These are phyloP conservation scores for Patella ulyssiponensis DNA, from an alignment of 2,888 invertebrate genomes.

Conservation along the genomic window DNA sequence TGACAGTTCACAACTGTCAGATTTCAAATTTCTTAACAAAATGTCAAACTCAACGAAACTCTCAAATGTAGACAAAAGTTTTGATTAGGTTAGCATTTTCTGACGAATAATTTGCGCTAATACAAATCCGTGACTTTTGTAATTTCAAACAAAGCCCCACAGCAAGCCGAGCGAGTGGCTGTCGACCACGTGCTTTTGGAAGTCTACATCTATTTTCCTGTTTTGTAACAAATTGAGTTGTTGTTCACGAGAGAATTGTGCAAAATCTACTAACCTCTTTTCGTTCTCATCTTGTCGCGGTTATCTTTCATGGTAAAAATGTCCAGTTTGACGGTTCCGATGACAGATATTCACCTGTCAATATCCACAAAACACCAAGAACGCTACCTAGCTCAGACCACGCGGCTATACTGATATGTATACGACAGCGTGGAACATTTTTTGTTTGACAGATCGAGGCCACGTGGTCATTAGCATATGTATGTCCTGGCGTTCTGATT, in stretches of 20 bases:
- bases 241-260: too few relatives aligned
- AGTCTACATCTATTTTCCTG: background rate
- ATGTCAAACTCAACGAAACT: background rate
- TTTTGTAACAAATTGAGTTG: too few relatives aligned
- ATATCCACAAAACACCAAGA: background rate
- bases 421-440: conserved; percentile 37
- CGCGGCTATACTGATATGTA: conserved; percentile 42
- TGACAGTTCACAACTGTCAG: background rate
- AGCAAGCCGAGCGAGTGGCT: background rate
- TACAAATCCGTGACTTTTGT: background rate
- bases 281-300: conserved; percentile 44
- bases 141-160: conserved; percentile 1
- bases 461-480: conserved; percentile 49
- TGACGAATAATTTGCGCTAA: conserved; percentile 19
- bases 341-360: conserved; percentile 17
- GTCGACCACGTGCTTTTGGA: conserved; percentile 39
- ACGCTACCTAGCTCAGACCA: conserved; percentile 31
- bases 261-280: conserved; percentile 45
- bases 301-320: conserved; percentile 14
- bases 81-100: background rate
- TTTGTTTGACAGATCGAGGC: conserved; percentile 56
- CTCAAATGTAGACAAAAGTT: too few relatives aligned
- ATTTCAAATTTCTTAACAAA: background rate
- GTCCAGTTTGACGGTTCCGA: conserved; percentile 17
- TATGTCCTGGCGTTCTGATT: conserved; percentile 26